Percentiles rank a stretch among this genome's conserved stretches.
Conservation (phyloP, 2,113 vertebrate genomes). For the Trinectes maculatus region DNA sequence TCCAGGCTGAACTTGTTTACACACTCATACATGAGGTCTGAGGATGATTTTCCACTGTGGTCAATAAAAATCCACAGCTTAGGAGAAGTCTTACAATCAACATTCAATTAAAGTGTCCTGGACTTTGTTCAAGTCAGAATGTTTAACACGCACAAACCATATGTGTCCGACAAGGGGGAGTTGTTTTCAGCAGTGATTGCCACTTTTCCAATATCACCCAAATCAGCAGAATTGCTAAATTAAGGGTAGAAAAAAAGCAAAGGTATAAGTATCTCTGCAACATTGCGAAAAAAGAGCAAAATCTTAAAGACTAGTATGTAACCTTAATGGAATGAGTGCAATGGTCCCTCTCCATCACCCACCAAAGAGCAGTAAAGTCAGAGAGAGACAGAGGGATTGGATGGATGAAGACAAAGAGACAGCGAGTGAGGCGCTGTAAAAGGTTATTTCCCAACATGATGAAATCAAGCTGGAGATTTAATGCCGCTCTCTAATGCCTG, state of each 20-base stretch:
- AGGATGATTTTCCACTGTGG: neutral
- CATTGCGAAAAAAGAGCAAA: conserved; percentile 4
- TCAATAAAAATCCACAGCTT: neutral
- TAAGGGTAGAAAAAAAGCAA: neutral
- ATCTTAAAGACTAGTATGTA: conserved; percentile 17
- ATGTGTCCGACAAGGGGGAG: conserved; percentile 21
- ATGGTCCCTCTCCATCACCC: conserved; percentile 39
- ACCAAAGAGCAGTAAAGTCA: conserved; percentile 53
- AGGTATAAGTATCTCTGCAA: conserved; percentile 12
- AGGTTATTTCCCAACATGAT: conserved; percentile 68
- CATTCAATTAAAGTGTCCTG: neutral
- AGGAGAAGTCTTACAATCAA: conserved; percentile 22
- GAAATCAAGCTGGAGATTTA: conserved; percentile 68
- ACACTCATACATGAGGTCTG: neutral
- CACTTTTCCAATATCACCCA: conserved; percentile 48
- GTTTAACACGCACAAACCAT: conserved; percentile 30
- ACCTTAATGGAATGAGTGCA: conserved; percentile 49
- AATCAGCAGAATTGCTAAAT: conserved; percentile 31
- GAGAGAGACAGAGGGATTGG: conserved; percentile 40
- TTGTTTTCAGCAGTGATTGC: conserved; percentile 49
- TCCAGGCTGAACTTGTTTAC: neutral
- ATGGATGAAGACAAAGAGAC: conserved; percentile 40
- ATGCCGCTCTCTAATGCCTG: conserved; percentile 63
- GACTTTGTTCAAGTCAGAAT: conserved; percentile 6
- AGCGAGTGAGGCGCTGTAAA: conserved; percentile 35